Percentiles rank a stretch among this genome's conserved stretches.
phyloP scores from a whole-genome alignment of 2,113 vertebrate species.

The Pelecanoides urinatrix region DNA sequence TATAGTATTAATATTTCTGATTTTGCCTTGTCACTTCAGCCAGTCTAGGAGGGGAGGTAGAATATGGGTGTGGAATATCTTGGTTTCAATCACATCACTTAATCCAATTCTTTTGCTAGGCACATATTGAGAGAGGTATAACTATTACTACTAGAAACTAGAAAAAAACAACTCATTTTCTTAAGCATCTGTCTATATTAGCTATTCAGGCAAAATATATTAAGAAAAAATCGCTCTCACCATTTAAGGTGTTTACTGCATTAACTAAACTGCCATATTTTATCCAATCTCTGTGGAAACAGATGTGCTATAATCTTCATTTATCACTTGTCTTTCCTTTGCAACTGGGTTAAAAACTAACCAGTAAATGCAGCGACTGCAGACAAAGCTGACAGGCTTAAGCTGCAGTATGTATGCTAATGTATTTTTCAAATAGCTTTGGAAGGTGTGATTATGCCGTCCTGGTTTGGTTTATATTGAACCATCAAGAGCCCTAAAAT shows the following conservation, averaged over 20 bases:
- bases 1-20: not conserved
- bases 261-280: not conserved
- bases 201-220: not conserved
- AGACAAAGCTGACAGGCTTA: not conserved
- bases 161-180: rapidly evolving
- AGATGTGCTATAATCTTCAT: not conserved
- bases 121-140: not conserved
- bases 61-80: not conserved
- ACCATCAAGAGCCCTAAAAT: not conserved
- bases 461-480: not conserved
- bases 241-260: not conserved
- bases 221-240: not conserved
- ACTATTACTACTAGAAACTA: not conserved
- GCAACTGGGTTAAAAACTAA: not conserved
- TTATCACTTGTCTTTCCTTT: not conserved
- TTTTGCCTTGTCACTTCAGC: not conserved
- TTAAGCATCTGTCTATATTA: not conserved
- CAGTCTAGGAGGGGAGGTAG: not conserved
- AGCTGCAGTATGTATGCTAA: not conserved
- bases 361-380: not conserved
- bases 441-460: not conserved
- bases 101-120: not conserved
- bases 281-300: not conserved
- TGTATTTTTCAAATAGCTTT: not conserved
- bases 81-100: not conserved